Evolutionary conservation across 1,140 invertebrate genomes (phyloP).

Genomic region (Octopus sinensis): DNA sequence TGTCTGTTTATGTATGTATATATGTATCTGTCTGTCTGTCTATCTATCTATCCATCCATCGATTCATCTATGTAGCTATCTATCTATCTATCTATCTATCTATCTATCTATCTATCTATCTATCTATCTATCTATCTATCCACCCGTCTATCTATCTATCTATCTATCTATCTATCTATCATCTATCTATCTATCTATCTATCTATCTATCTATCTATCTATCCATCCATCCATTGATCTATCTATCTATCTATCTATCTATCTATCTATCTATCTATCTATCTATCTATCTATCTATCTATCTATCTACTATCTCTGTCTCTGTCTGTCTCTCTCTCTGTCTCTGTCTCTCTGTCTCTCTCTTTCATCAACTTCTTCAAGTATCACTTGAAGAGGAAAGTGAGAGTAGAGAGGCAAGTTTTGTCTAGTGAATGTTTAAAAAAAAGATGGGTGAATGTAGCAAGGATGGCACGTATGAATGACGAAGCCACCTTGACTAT

Average conservation of each 20-base stretch:
- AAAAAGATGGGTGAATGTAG: too few species aligned
- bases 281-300: not conserved
- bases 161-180: not conserved
- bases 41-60: not conserved
- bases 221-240: not conserved
- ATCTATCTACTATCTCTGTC: not conserved
- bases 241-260: not conserved
- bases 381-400: too few species aligned
- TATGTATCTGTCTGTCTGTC: not conserved
- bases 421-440: too few species aligned
- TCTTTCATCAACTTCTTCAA: not conserved
- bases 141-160: not conserved
- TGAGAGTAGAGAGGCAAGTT: too few species aligned
- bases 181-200: not conserved
- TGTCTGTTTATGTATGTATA: too few species aligned
- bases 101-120: not conserved
- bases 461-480: too few species aligned
- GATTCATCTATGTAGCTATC: not conserved
- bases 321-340: not conserved
- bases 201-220: not conserved
- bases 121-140: not conserved
- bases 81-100: not conserved
- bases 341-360: not conserved
- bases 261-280: not conserved
- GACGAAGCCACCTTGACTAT: too few species aligned